Percentiles rank a stretch among this genome's conserved stretches.
Conservation (phyloP, 2,888 invertebrate genomes). For the Drosophila limbata region DNA sequence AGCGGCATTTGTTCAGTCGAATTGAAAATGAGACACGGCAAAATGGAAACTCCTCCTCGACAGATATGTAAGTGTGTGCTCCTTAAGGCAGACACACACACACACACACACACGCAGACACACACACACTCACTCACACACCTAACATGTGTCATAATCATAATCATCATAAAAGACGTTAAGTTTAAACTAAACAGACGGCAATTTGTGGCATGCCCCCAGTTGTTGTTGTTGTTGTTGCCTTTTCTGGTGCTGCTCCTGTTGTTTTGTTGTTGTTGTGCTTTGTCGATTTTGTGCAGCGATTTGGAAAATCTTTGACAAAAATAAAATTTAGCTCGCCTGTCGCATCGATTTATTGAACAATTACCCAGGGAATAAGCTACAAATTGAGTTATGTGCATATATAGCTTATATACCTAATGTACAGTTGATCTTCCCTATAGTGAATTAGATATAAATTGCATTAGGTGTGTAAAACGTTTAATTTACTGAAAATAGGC, state of each 20-base stretch:
- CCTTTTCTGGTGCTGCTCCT: neutral
- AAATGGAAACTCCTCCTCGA: conserved; percentile 27
- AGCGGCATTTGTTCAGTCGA: conserved; percentile 40
- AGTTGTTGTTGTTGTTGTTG: conserved; percentile 3
- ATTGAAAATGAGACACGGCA: conserved; percentile 45
- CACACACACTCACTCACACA: conserved; percentile 2
- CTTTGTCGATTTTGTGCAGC: conserved; percentile 68
- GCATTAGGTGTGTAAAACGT: neutral
- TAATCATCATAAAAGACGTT: conserved; percentile 77
- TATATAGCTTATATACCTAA: conserved; percentile 1
- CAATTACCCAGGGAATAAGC: conserved; percentile 41
- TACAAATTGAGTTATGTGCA: conserved; percentile 6
- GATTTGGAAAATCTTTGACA: conserved; percentile 78
- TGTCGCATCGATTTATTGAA: conserved; percentile 65
- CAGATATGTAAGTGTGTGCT: conserved; percentile 13
- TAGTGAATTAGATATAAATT: neutral
- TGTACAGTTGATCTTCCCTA: neutral
- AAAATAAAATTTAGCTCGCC: conserved; percentile 62
- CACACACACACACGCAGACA: conserved; percentile 22
- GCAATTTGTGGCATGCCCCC: conserved; percentile 39
- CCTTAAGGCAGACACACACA: conserved; percentile 40
- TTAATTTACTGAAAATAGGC: neutral
- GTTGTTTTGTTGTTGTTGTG: conserved; percentile 11
- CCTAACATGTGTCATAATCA: conserved; percentile 75
- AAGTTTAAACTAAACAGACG: conserved; percentile 77